phyloP scores from a whole-genome alignment of 2,888 invertebrate species.

The Chloromyia formosa region DNA sequence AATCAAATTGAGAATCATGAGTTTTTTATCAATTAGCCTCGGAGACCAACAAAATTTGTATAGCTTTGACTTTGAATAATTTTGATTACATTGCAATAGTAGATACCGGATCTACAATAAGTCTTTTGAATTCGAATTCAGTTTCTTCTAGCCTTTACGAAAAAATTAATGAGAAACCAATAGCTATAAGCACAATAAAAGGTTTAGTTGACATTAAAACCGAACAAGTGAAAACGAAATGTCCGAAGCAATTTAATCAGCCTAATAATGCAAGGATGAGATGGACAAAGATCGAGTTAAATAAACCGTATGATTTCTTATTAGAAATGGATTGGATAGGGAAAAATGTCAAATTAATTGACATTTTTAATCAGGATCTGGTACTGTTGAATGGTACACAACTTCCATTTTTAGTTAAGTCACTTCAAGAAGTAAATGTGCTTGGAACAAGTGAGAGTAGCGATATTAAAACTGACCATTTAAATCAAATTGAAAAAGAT shows the following conservation, averaged over 20 bases:
- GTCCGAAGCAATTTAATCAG: constrained; percentile 47
- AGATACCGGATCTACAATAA: constrained; percentile 47
- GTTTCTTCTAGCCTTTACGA: constrained; percentile 19
- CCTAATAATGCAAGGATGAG: constrained; percentile 48
- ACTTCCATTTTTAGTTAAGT: constrained; percentile 46
- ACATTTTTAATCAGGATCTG: constrained; percentile 45
- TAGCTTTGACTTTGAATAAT: constrained; percentile 31
- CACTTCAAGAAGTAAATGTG: constrained; percentile 44
- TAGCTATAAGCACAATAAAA: constrained; percentile 47
- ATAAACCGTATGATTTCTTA: constrained; percentile 48
- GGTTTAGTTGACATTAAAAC: constrained; percentile 34
- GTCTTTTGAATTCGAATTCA: constrained; percentile 45
- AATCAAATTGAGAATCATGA: not conserved
- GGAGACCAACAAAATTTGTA: constrained; percentile 43
- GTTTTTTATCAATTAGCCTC: constrained; percentile 47
- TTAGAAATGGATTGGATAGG: constrained; percentile 48
- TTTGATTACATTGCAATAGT: constrained; percentile 26
- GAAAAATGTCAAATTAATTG: constrained; percentile 47
- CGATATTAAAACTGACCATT: constrained; percentile 43
- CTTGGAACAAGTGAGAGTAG: constrained; percentile 42
- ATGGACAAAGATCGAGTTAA: constrained; percentile 45
- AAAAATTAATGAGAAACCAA: constrained; percentile 60
- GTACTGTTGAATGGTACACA: constrained; percentile 41
- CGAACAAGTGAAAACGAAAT: constrained; percentile 48
- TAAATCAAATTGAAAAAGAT: constrained; percentile 45